phyloP scores from a whole-genome alignment of 2,797 vertebrate species.

The Eospalax fontanierii region DNA sequence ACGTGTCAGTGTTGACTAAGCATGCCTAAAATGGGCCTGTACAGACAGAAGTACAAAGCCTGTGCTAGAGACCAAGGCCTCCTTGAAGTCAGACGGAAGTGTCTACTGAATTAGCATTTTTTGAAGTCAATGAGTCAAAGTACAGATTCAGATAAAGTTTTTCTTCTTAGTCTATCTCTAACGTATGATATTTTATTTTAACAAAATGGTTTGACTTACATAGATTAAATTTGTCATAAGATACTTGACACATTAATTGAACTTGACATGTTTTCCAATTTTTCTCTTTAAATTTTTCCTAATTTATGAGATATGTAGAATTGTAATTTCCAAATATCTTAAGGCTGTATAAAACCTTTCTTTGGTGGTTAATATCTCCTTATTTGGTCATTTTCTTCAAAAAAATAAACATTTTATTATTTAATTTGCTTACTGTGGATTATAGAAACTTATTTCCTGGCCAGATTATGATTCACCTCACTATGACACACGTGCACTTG shows the following conservation, averaged over 20 bases:
- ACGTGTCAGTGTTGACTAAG: neutral
- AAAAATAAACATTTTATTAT: neutral
- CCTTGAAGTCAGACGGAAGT: neutral
- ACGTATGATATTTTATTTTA: neutral
- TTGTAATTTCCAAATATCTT: neutral
- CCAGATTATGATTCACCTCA: neutral
- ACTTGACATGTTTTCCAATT: neutral
- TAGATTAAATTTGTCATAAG: neutral
- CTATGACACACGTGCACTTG: neutral
- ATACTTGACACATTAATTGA: neutral
- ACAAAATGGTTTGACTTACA: neutral
- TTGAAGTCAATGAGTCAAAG: neutral
- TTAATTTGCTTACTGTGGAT: neutral
- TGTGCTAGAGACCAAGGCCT: neutral
- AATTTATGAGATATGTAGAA: neutral
- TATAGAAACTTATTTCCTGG: neutral
- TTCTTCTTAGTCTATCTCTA: neutral
- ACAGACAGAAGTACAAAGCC: fast-evolving
- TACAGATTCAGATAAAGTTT: neutral
- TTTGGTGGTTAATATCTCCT: neutral
- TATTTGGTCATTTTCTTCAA: neutral
- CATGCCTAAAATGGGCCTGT: neutral
- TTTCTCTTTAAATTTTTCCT: neutral
- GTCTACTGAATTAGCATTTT: neutral
- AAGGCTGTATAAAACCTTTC: neutral